A percentile compares a stretch with the other conserved stretches of the same genome.
These are phyloP conservation scores for Drosophila aff. DNA, from an alignment of 1,140 invertebrate species.

Conservation along the genomic window DNA sequence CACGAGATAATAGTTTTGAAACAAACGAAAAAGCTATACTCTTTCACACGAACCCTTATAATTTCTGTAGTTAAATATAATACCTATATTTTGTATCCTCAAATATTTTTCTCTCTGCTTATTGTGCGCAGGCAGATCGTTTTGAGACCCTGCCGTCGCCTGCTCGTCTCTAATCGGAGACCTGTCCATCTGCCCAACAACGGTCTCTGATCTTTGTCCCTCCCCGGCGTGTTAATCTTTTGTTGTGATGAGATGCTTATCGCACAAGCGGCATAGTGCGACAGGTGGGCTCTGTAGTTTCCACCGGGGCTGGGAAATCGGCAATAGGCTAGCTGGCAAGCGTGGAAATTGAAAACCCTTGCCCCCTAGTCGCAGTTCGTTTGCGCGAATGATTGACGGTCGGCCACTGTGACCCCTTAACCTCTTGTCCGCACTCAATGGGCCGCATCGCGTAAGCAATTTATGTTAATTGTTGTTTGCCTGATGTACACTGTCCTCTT, in stretches of 20 bases:
- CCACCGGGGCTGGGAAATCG: constrained; percentile 16
- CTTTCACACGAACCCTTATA: too few species aligned
- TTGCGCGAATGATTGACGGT: constrained; percentile 70
- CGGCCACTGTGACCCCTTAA: constrained; percentile 37
- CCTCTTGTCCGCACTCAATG: constrained; percentile 64
- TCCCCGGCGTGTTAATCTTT: constrained; percentile 70
- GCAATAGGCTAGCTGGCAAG: constrained; percentile 7
- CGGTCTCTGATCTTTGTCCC: constrained; percentile 29
- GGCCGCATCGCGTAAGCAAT: constrained; percentile 64
- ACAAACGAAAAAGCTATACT: neutral
- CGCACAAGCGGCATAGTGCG: constrained; percentile 40
- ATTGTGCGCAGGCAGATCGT: constrained; percentile 33
- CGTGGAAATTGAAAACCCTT: constrained; percentile 38
- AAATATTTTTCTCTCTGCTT: constrained; percentile 21
- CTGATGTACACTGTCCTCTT: constrained; percentile 6
- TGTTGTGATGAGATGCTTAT: constrained; percentile 73
- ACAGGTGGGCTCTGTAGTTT: constrained; percentile 63
- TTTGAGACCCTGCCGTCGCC: neutral
- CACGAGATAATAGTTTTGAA: too few species aligned
- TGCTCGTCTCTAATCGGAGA: constrained; percentile 33
- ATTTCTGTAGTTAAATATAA: too few species aligned
- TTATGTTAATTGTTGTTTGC: constrained; percentile 70
- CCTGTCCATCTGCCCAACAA: constrained; percentile 15
- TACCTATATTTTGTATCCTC: too few species aligned
- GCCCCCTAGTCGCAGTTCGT: constrained; percentile 58